phyloP scores from a whole-genome alignment of 1,140 invertebrate species.

The Drosophila oshimai region DNA sequence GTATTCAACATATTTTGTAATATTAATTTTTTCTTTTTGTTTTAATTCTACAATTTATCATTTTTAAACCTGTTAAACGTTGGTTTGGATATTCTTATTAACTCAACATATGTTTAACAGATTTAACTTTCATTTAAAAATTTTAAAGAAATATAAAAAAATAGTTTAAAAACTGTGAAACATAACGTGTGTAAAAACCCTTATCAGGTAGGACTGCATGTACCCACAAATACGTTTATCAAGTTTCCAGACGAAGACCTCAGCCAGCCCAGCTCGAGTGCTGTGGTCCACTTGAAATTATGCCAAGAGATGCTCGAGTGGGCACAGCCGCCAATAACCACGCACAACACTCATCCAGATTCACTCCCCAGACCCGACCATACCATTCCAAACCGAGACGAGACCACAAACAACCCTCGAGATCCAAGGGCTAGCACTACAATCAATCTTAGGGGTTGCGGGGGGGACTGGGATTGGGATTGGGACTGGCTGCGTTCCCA shows the following conservation, averaged over 20 bases:
- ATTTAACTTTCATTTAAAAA: too few species aligned
- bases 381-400: not conserved
- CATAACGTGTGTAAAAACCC: too few species aligned
- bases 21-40: too few species aligned
- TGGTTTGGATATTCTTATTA: too few species aligned
- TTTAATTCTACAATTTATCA: too few species aligned
- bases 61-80: too few species aligned
- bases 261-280: conserved; percentile 22
- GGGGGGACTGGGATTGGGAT: conserved; percentile 13
- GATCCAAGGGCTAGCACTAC: conserved; percentile 37
- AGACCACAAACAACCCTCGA: conserved; percentile 67
- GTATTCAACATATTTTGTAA: too few species aligned
- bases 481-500: conserved; percentile 26
- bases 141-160: too few species aligned
- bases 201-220: not conserved
- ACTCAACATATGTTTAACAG: too few species aligned
- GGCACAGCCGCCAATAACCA: conserved; percentile 43
- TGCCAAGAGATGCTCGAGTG: conserved; percentile 45
- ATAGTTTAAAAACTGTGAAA: too few species aligned
- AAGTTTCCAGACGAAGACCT: conserved; percentile 33
- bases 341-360: conserved; percentile 36
- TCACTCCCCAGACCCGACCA: not conserved
- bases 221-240: conserved; percentile 7
- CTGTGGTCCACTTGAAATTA: conserved; percentile 43
- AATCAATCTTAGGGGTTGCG: conserved; percentile 47